phyloP scores from a whole-genome alignment of 2,888 invertebrate species.

The Ischnus inquisitorius region DNA sequence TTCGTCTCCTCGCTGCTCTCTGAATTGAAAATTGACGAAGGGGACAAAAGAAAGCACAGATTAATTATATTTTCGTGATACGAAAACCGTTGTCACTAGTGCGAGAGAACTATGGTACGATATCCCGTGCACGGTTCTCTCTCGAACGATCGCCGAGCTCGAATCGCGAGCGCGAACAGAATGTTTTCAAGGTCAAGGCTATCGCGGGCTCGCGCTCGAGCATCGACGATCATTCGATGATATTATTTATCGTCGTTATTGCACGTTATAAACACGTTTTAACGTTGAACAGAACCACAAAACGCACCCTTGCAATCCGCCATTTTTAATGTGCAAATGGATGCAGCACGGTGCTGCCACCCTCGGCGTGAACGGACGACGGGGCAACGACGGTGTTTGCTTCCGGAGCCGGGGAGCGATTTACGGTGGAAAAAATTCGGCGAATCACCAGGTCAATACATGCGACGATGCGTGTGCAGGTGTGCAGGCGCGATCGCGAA shows the following conservation, averaged over 20 bases:
- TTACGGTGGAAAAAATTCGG: conserved; percentile 4
- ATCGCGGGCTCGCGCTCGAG: background rate
- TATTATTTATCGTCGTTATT: conserved; percentile 44
- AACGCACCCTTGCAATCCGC: conserved; percentile 84
- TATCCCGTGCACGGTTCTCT: conserved; percentile 42
- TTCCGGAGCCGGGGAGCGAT: background rate
- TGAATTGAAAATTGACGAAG: conserved; percentile 70
- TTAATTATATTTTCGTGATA: conserved; percentile 24
- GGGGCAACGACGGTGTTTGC: background rate
- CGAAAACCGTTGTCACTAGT: conserved; percentile 64
- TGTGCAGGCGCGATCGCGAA: background rate
- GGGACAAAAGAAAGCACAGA: background rate
- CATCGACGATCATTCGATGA: conserved; percentile 42
- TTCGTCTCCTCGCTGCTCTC: conserved; percentile 78
- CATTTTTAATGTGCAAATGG: conserved; percentile 76
- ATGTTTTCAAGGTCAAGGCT: conserved; percentile 19
- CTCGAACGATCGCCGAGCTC: conserved; percentile 48
- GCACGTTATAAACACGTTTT: conserved; percentile 70
- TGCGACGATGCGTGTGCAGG: background rate
- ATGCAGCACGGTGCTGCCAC: conserved; percentile 67
- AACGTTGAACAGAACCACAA: conserved; percentile 73
- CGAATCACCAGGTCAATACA: conserved; percentile 45
- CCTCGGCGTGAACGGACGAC: conserved; percentile 30
- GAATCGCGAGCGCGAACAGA: conserved; percentile 3
- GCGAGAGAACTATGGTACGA: conserved; percentile 48